phyloP scores from a whole-genome alignment of 2,888 invertebrate genomes.

The Drosophila aldrichi region DNA sequence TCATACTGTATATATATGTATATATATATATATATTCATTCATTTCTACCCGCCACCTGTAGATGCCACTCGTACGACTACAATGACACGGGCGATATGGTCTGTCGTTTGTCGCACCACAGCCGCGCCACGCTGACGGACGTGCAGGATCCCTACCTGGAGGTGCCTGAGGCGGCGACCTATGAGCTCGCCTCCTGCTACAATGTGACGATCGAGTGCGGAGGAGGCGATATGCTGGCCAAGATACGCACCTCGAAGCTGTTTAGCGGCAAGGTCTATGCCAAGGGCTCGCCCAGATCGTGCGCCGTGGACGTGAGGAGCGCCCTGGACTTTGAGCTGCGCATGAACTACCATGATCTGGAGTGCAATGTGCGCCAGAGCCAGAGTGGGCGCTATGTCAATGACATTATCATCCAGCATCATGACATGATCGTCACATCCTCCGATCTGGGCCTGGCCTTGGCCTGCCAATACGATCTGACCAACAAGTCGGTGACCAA shows the following conservation, averaged over 20 bases:
- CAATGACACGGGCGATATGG: constrained; percentile 89
- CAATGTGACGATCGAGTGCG: constrained; percentile 97
- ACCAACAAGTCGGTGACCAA: constrained; percentile 97
- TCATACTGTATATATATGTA: neutral
- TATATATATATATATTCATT: neutral
- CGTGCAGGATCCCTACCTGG: constrained; percentile 95
- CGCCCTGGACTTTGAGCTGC: constrained; percentile 95
- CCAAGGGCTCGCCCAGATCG: constrained; percentile 96
- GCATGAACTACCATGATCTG: constrained; percentile 96
- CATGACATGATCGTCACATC: constrained; percentile 97
- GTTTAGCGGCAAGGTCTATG: constrained; percentile 86
- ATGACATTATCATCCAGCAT: constrained; percentile 97
- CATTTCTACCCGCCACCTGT: too few species aligned
- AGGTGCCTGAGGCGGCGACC: constrained; percentile 95
- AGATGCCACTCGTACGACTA: constrained; percentile 97
- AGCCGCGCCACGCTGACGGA: constrained; percentile 94
- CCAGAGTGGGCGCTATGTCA: constrained; percentile 93
- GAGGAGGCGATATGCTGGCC: constrained; percentile 96
- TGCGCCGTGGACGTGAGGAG: constrained; percentile 95
- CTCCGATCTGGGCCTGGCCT: constrained; percentile 95
- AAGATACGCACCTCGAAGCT: constrained; percentile 95
- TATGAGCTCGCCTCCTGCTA: constrained; percentile 97
- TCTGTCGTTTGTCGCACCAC: constrained; percentile 92
- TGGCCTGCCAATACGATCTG: constrained; percentile 96
- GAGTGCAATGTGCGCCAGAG: constrained; percentile 97